A percentile compares a stretch with the other conserved stretches of the same genome.
These are phyloP conservation scores for Leucosticte australis DNA, from an alignment of 2,113 vertebrate species.

Conservation along the genomic window DNA sequence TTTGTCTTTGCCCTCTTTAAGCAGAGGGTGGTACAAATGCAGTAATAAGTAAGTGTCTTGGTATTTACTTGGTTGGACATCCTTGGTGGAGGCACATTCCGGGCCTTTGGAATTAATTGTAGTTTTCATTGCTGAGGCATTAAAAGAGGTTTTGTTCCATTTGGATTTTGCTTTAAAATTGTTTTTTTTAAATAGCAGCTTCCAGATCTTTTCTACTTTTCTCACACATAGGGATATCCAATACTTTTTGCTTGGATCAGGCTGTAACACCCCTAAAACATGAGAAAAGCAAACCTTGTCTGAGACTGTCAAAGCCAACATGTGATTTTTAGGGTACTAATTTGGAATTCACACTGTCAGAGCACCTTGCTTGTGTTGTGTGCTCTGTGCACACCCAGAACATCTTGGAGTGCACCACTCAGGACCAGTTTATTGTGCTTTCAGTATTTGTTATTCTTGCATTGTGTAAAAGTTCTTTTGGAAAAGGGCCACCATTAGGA, in stretches of 20 bases:
- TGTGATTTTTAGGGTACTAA: not conserved
- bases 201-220: not conserved
- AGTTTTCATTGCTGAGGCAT: not conserved
- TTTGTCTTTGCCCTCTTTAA: not conserved
- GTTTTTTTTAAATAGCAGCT: not conserved
- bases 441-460: not conserved
- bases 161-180: not conserved
- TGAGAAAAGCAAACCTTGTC: not conserved
- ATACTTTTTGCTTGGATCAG: not conserved
- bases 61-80: not conserved
- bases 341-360: not conserved
- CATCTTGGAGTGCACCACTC: not conserved
- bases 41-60: not conserved
- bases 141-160: not conserved
- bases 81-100: not conserved
- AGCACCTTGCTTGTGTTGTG: rapidly evolving
- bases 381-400: not conserved
- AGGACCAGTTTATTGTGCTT: not conserved
- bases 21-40: not conserved
- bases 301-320: not conserved
- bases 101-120: not conserved
- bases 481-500: not conserved
- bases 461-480: not conserved
- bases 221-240: rapidly evolving
- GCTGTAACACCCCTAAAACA: not conserved